Conservation (phyloP, 2,113 vertebrate species). For the Epinephelus cyanopodus region DNA sequence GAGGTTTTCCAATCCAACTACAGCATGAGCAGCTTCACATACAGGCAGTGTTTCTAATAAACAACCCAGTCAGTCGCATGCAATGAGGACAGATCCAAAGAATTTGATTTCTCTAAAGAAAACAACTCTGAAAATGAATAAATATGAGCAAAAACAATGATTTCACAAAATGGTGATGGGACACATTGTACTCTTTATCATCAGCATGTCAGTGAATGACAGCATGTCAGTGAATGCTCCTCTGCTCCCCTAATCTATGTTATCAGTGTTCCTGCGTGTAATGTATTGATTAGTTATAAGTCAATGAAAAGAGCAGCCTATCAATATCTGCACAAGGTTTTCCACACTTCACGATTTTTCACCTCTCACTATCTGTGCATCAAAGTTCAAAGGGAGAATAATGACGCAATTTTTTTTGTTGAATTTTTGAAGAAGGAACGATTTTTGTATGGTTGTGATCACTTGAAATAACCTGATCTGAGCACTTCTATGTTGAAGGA, state of each 20-base stretch:
- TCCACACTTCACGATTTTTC: not conserved
- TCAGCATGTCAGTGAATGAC: not conserved
- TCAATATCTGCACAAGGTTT: too few species aligned
- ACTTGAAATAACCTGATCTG: not conserved
- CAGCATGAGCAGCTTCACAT: slow-evolving; percentile 26
- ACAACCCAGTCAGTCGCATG: slow-evolving; percentile 15
- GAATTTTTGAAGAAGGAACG: not conserved
- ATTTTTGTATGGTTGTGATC: not conserved
- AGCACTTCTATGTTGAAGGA: not conserved
- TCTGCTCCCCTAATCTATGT: not conserved
- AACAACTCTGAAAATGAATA: slow-evolving; percentile 33
- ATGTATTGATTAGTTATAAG: not conserved
- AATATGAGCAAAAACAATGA: slow-evolving; percentile 16
- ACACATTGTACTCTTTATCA: slow-evolving; percentile 16
- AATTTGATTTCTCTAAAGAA: slow-evolving; percentile 20
- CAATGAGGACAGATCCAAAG: slow-evolving; percentile 19
- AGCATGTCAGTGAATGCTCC: not conserved
- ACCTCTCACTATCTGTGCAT: not conserved
- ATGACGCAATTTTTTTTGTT: not conserved
- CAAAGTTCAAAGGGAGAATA: not conserved
- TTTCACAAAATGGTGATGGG: slow-evolving; percentile 25
- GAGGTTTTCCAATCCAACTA: slow-evolving; percentile 35
- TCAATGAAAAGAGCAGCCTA: not conserved
- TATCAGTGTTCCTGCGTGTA: not conserved
- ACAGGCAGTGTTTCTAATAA: slow-evolving; percentile 40